Evolutionary conservation across 2,888 invertebrate species (phyloP).

Genomic region (Ellobium chinense): DNA sequence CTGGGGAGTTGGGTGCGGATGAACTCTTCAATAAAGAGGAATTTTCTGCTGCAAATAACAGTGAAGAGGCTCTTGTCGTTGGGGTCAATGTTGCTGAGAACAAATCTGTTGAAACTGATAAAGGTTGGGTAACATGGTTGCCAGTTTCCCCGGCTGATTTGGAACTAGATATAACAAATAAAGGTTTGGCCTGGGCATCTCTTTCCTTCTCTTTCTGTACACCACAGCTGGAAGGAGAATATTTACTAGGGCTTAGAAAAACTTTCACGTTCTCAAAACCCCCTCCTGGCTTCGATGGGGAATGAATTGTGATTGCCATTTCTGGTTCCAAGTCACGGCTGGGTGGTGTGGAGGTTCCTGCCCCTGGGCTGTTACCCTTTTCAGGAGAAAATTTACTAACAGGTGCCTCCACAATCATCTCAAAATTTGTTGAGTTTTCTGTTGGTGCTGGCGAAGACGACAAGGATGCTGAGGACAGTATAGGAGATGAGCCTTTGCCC

Average conservation of each 20-base stretch:
- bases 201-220: neutral
- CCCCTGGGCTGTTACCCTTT: too few relatives aligned
- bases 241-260: neutral
- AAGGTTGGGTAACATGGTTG: neutral
- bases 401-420: neutral
- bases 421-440: neutral
- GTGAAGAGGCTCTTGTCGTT: too few relatives aligned
- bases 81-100: too few relatives aligned
- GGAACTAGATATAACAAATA: neutral
- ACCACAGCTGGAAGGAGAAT: neutral
- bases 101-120: neutral
- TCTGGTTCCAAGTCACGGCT: neutral
- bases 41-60: too few relatives aligned
- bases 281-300: neutral
- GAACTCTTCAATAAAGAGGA: neutral
- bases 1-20: neutral
- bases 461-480: neutral
- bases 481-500: neutral
- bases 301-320: constrained; percentile 7
- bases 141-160: neutral
- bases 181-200: neutral
- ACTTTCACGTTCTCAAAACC: neutral
- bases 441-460: neutral
- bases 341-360: neutral
- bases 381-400: too few relatives aligned